These are phyloP conservation scores for Bubo bubo DNA, from an alignment of 2,113 vertebrate genomes.

Conservation along the genomic window DNA sequence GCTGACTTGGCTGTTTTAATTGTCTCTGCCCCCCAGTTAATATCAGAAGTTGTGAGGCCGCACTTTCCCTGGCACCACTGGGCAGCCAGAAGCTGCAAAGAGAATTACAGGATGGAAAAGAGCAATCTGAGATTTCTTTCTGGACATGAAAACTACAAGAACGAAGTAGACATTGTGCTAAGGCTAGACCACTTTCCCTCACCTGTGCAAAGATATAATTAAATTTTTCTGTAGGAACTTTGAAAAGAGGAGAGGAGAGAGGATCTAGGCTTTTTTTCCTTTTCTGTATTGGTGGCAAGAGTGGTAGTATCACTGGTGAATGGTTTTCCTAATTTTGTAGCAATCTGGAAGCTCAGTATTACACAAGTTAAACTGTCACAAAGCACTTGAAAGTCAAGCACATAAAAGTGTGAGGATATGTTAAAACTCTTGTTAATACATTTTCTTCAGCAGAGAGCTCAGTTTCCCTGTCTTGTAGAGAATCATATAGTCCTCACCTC, in stretches of 20 bases:
- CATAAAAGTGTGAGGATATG: background rate
- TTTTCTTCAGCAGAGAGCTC: background rate
- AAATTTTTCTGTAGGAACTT: background rate
- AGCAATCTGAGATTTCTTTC: background rate
- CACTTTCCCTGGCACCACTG: background rate
- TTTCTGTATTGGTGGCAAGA: background rate
- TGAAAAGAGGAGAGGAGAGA: background rate
- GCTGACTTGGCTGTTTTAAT: background rate
- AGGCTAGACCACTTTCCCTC: background rate
- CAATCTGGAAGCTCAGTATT: background rate
- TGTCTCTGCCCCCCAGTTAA: background rate
- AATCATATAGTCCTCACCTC: background rate
- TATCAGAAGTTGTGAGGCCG: background rate
- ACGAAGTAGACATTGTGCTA: background rate
- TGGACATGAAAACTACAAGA: background rate
- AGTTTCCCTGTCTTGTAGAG: background rate
- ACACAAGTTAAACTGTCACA: background rate
- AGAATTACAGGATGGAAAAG: background rate
- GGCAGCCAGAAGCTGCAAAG: background rate
- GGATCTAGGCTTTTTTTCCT: background rate
- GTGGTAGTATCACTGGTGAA: background rate
- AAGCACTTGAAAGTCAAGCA: background rate
- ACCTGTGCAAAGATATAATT: rapidly evolving
- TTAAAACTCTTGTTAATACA: background rate
- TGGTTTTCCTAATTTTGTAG: background rate